Evolutionary conservation across 2,113 vertebrate genomes (phyloP).

Genomic region (Pogonocichla stellata): DNA sequence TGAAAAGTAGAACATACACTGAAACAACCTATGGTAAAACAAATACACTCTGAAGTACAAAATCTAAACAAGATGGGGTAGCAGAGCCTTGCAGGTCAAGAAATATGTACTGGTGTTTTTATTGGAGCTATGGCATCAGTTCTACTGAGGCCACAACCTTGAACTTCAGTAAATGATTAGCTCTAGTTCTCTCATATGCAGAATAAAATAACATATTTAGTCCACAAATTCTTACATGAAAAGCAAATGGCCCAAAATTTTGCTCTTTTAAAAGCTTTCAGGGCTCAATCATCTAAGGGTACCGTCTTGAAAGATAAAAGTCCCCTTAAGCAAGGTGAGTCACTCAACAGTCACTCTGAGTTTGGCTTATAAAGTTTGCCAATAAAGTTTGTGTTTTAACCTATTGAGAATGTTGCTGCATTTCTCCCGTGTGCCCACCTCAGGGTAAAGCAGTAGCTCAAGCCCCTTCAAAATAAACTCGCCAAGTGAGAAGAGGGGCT

Average conservation of each 20-base stretch:
- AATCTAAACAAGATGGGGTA: not conserved
- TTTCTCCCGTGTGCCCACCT: rapidly evolving
- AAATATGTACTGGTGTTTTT: not conserved
- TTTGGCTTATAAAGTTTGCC: not conserved
- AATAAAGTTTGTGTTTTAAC: not conserved
- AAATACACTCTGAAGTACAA: not conserved
- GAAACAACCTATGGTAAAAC: not conserved
- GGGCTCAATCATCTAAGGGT: not conserved
- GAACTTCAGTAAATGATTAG: not conserved
- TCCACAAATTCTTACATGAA: not conserved
- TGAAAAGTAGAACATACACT: not conserved
- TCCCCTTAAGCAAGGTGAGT: not conserved
- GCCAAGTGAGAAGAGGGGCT: not conserved
- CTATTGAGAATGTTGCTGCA: not conserved
- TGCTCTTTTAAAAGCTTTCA: not conserved
- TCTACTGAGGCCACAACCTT: not conserved
- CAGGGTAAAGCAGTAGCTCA: not conserved
- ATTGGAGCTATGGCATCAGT: not conserved
- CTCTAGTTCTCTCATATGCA: not conserved
- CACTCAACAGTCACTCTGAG: not conserved
- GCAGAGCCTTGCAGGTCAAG: not conserved
- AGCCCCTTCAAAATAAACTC: not conserved
- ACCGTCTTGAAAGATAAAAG: not conserved
- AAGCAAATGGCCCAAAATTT: not conserved
- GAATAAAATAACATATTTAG: not conserved